Base-by-base conservation (phyloP, 1,140 invertebrate species). In the Oryzaephilus surinamensis region DNA sequence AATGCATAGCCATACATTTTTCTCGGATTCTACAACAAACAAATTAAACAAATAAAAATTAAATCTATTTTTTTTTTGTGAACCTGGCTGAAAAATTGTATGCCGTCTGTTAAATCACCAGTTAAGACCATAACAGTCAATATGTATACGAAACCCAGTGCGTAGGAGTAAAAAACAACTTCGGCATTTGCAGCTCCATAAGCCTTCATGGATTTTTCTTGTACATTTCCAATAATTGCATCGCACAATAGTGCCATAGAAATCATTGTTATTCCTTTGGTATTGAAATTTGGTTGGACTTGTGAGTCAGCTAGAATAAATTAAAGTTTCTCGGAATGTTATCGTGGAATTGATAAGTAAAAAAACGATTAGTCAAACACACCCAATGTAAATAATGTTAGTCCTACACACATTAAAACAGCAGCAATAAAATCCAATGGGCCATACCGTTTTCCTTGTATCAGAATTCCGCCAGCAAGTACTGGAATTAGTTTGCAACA, bases 401-500 rank as follows among this genome's bases (percentile, higher is more conserved):
- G 66, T 34, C 94, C 94, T 29, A 90, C 55, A 65, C 89, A 92
- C 90, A 97, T 95, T 29, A 81, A 69, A 13, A 79, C 45, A 31
- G 89, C 87, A 4, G 92, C 84, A 15, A 79, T 45, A 61, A 93
- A 85, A 66, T 96, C 91, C 32, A 93, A 57, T 4, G 76, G 61
- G 12, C 78, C 79, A 63, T 93, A 94, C 48, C 74, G 76, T 66
- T 95, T 96, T 50, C 82, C 78, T 69, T 95, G 83, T 56, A 97
- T 95, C 13, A 96, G 49, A 46, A 95, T 84, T 44, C 89, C 86
- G 28, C 92, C 92, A 43, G 93, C 77, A 49, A 97, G 72, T 0
- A 96, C 92, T 2, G 94, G 94, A 51, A 97, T 92, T 0, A 97
- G 70, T 66, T 97, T 97, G 58, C 94, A 97, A 58, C 91, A 95